phyloP scores from a whole-genome alignment of 2,113 vertebrate species.

The Podarcis muralis region DNA sequence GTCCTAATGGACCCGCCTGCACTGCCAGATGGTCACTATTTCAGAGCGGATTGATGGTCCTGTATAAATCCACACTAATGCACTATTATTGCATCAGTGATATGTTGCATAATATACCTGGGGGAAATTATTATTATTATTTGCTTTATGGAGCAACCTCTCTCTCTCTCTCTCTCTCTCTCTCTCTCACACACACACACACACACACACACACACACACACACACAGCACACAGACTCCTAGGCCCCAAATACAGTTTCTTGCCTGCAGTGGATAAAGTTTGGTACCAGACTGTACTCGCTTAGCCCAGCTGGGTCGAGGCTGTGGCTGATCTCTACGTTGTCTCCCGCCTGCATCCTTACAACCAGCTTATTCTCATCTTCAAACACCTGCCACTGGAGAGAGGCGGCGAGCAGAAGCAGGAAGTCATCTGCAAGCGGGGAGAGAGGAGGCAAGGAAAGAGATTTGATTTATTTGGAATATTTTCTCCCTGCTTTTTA shows the following conservation, averaged over 20 bases:
- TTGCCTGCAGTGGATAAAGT: constrained; percentile 74
- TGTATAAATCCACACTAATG: too few species aligned
- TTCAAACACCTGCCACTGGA: constrained; percentile 81
- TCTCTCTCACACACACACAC: background rate
- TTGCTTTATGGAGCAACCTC: background rate
- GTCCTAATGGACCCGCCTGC: too few species aligned
- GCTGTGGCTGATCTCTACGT: constrained; percentile 73
- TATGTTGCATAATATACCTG: too few species aligned
- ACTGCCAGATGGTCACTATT: too few species aligned
- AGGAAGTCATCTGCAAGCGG: constrained; percentile 74
- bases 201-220: background rate
- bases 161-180: background rate
- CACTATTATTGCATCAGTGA: too few species aligned
- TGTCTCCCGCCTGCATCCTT: constrained; percentile 72
- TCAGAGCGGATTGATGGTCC: too few species aligned
- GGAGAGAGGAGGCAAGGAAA: background rate
- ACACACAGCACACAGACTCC: background rate
- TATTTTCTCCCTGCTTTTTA: background rate
- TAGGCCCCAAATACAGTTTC: background rate
- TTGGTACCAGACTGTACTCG: constrained; percentile 72
- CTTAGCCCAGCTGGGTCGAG: constrained; percentile 71
- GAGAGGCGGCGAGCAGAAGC: constrained; percentile 78
- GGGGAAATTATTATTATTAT: too few species aligned
- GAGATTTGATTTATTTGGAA: background rate
- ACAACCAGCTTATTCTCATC: constrained; percentile 72